Evolutionary conservation across 64 coral and sea anemone genomes (phyloP).

Genomic region (Montipora efflorescens): DNA sequence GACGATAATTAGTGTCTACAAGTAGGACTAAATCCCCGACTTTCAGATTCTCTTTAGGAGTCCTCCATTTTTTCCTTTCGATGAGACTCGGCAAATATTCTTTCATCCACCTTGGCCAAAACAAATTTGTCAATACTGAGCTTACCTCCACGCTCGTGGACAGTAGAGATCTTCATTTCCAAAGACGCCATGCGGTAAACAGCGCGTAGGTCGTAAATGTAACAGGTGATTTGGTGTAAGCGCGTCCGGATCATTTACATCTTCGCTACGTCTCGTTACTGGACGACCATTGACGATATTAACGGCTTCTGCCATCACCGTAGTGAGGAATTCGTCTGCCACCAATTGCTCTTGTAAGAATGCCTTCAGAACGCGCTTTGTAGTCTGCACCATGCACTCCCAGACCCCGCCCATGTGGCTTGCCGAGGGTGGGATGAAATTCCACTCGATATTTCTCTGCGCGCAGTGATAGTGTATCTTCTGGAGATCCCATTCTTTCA

Average conservation of each 20-base stretch:
- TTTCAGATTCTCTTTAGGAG: conserved; percentile 37
- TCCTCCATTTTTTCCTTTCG: conserved; percentile 46
- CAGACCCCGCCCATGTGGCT: conserved; percentile 43
- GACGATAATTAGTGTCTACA: conserved; percentile 42
- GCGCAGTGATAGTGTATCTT: background rate
- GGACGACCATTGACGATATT: conserved; percentile 47
- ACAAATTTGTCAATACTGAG: conserved; percentile 44
- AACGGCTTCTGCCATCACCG: conserved; percentile 40
- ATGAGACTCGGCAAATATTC: conserved; percentile 46
- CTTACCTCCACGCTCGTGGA: conserved; percentile 20
- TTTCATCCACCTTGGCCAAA: conserved; percentile 41
- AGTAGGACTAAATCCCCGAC: conserved; percentile 45
- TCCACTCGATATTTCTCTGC: conserved; percentile 8
- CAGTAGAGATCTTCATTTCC: conserved; percentile 5
- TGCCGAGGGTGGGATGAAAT: conserved; percentile 11
- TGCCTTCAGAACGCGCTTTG: background rate
- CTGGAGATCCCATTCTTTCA: conserved; percentile 29
- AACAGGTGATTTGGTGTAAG: conserved; percentile 62
- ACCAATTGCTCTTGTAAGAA: conserved; percentile 43
- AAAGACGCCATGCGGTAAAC: conserved; percentile 16
- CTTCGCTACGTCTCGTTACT: conserved; percentile 11
- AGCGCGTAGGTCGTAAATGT: conserved; percentile 19
- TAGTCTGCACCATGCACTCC: conserved; percentile 26
- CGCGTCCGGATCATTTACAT: conserved; percentile 17
- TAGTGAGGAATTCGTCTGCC: conserved; percentile 37